A percentile compares a stretch with the other conserved stretches of the same genome.
Conservation (phyloP, 2,113 vertebrate species). For the Lasiurus cinereus region DNA sequence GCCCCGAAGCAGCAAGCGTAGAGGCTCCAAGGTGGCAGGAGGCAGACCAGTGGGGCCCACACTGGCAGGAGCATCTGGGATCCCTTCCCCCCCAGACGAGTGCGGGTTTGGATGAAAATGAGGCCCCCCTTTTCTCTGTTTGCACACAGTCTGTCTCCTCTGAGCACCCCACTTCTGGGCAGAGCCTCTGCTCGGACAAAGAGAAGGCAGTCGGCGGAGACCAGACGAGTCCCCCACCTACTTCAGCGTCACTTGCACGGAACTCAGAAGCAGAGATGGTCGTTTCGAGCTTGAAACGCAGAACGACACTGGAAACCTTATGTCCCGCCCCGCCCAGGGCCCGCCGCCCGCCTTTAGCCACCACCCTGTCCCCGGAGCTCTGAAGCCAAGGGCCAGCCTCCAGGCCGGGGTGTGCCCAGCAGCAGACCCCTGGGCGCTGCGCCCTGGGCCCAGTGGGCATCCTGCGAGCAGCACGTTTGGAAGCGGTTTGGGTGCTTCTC, state of each 20-base stretch:
- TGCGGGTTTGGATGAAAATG: neutral
- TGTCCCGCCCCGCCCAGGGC: neutral
- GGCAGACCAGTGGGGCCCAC: neutral
- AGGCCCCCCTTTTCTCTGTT: neutral
- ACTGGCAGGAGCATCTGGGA: neutral
- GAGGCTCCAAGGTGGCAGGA: neutral
- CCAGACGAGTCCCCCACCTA: neutral
- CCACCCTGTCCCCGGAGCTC: neutral
- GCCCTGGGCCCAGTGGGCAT: neutral
- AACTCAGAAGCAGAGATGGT: neutral
- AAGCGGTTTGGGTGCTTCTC: neutral
- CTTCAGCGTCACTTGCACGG: accelerated
- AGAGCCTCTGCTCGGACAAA: neutral
- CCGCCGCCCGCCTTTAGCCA: neutral
- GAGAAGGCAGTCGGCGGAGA: neutral
- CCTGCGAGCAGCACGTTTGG: neutral
- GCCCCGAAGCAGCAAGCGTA: too few relatives aligned
- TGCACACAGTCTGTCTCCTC: neutral
- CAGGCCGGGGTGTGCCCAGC: neutral
- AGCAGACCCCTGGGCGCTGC: neutral
- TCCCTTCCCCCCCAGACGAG: neutral
- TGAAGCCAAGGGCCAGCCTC: neutral
- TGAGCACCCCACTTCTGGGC: neutral
- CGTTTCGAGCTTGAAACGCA: neutral
- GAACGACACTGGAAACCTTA: neutral